Evolutionary conservation across 2,797 vertebrate genomes (phyloP), one percentile per base, ranked within the genome.

Genomic region (Pitangus sulphuratus): DNA sequence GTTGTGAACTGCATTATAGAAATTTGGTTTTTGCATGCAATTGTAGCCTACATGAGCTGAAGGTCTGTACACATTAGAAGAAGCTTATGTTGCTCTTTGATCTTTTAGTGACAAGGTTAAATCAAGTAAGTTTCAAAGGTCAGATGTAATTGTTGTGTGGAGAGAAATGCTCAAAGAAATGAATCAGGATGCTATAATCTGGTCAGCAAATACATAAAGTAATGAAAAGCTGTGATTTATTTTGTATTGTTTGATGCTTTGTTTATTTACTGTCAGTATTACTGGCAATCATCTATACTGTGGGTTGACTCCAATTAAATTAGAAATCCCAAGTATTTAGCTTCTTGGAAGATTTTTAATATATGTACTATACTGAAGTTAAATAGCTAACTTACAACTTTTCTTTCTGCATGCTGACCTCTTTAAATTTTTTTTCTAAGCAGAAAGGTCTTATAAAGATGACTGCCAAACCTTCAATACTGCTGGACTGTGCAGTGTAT

Each of bases 171-270:
- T 91, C 33, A 24, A 1, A 4, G 76, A 64, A 40, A 85, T 91
- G 69, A 93, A 48, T 85, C 81, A 89, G 37, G 65, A 53, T 77
- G 76, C 90, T 70, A 8, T 70, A 88, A 60, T 57, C 42, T 90
- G n/a, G 37, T 68, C 28, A 35, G n/a, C 80, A 87, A 84, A 87
- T 74, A 64, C 47, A 80, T 53, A 69, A 70, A 60, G 81, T 57
- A 30, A 58, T 75, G 20, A 93, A 91, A 82, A 90, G 31, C 56
- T 94, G 54, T 69, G n/a, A 48, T 94, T 87, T 91, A 65, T 91
- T 89, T 90, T 85, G 30, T 42, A 66, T 30, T 15, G 9, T 80
- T 74, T 89, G 48, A 31, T 74, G 40, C 21, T 77, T 89, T 83
- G 60, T 90, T 91, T 94, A 83, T 84, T 80, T 95, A 58, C 71